A percentile compares a stretch with the other conserved stretches of the same genome.
phyloP scores from a whole-genome alignment of 2,888 invertebrate species.

The Galeopsomyia nigrocyanea region DNA sequence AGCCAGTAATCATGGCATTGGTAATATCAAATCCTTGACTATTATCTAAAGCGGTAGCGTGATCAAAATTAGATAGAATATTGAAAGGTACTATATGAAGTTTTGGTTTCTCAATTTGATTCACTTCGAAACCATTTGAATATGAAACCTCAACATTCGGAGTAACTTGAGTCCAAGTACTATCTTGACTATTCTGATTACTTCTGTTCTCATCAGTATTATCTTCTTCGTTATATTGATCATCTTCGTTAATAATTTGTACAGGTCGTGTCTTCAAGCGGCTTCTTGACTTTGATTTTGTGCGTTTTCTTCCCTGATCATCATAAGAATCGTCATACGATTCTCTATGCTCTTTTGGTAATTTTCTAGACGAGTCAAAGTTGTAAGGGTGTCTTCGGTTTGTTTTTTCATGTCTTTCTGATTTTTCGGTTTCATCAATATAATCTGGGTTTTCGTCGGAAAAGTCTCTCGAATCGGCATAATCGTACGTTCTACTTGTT shows the following conservation, averaged over 20 bases:
- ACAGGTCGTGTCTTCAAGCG: slow-evolving; percentile 53
- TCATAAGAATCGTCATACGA: slow-evolving; percentile 44
- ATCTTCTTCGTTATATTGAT: slow-evolving; percentile 45
- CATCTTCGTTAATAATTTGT: slow-evolving; percentile 56
- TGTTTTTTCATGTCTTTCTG: slow-evolving; percentile 57
- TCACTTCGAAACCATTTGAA: slow-evolving; percentile 59
- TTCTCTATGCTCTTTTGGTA: slow-evolving; percentile 62
- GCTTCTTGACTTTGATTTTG: slow-evolving; percentile 52
- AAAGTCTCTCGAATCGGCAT: slow-evolving; percentile 55
- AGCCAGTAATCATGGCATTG: slow-evolving; percentile 64
- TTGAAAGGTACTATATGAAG: slow-evolving; percentile 62
- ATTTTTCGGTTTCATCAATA: slow-evolving; percentile 59
- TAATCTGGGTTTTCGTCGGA: slow-evolving; percentile 61
- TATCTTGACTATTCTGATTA: slow-evolving; percentile 35
- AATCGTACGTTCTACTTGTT: slow-evolving; percentile 57
- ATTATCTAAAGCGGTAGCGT: slow-evolving; percentile 67
- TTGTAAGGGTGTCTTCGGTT: slow-evolving; percentile 57
- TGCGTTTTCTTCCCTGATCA: slow-evolving; percentile 49
- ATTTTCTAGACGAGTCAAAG: slow-evolving; percentile 53
- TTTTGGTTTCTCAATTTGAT: slow-evolving; percentile 63
- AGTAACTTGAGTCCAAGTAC: slow-evolving; percentile 60
- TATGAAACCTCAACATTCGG: slow-evolving; percentile 61
- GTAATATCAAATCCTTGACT: slow-evolving; percentile 70
- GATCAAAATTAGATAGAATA: slow-evolving; percentile 66
- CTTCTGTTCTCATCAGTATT: slow-evolving; percentile 46